phyloP scores from a whole-genome alignment of 2,113 vertebrate genomes.

The Pelecanus crispus region DNA sequence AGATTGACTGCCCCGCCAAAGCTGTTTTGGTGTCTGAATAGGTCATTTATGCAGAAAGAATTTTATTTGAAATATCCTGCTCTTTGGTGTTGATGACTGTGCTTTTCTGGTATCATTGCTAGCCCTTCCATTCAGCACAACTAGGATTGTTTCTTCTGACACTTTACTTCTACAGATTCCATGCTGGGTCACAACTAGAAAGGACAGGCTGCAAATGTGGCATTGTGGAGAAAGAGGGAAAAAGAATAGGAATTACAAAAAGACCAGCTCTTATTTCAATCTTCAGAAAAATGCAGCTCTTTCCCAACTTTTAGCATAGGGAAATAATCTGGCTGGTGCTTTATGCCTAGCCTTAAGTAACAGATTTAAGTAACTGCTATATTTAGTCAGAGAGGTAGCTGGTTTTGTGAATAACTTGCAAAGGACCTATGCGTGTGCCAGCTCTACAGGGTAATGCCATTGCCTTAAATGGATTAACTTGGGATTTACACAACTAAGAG shows the following conservation, averaged over 20 bases:
- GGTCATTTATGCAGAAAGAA: not conserved
- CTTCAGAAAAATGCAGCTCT: not conserved
- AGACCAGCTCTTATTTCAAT: not conserved
- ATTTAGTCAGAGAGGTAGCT: not conserved
- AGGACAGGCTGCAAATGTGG: not conserved
- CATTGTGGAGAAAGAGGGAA: not conserved
- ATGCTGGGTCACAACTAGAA: not conserved
- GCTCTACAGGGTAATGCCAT: not conserved
- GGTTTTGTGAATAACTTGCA: not conserved
- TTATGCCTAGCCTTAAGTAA: not conserved
- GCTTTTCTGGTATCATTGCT: not conserved
- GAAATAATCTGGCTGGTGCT: not conserved
- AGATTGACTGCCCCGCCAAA: not conserved
- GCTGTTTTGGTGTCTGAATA: not conserved
- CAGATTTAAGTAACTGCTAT: not conserved
- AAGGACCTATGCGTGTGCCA: not conserved
- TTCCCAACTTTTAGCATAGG: not conserved
- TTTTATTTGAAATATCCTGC: not conserved
- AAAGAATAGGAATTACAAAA: not conserved
- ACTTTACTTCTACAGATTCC: not conserved
- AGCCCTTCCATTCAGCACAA: not conserved
- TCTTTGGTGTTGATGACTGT: rapidly evolving
- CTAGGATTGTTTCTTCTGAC: not conserved
- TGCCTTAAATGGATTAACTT: not conserved
- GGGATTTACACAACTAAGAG: not conserved